Evolutionary conservation across 1,140 invertebrate species (phyloP).

Genomic region (Gonioctena quinquepunctata): DNA sequence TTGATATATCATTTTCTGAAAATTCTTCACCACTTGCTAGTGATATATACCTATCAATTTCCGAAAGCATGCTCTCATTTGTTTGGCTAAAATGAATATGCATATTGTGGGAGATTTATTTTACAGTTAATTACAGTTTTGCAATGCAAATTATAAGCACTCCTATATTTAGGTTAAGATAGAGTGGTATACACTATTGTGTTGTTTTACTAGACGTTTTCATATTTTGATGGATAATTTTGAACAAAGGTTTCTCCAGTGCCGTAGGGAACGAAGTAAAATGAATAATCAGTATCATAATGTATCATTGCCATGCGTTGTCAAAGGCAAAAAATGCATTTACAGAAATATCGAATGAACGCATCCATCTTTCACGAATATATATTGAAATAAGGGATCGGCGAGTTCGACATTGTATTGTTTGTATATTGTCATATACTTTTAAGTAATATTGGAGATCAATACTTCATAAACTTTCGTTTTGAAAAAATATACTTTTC

Average conservation of each 20-base stretch:
- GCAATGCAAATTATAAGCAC: constrained; percentile 36
- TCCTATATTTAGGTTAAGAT: constrained; percentile 37
- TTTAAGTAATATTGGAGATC: no score
- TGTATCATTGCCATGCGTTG: no score
- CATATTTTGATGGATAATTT: constrained; percentile 27
- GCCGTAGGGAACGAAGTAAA: neutral
- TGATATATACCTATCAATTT: constrained; percentile 22
- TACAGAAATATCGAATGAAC: no score
- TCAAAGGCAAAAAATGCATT: no score
- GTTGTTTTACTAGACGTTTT: constrained; percentile 13
- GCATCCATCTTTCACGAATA: no score
- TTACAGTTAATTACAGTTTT: constrained; percentile 39
- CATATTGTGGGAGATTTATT: constrained; percentile 36
- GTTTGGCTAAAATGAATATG: constrained; percentile 34
- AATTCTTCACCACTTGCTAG: neutral
- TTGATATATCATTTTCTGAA: no score
- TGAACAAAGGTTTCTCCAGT: neutral
- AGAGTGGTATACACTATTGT: constrained; percentile 18
- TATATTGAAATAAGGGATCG: no score
- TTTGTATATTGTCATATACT: no score
- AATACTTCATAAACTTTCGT: no score
- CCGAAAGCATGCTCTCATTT: constrained; percentile 35
- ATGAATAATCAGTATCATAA: no score
- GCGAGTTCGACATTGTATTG: no score
- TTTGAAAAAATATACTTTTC: no score